Evolutionary conservation across 2,888 invertebrate species (phyloP), one percentile per base, ranked within the genome.

Genomic region (Nineta flava): DNA sequence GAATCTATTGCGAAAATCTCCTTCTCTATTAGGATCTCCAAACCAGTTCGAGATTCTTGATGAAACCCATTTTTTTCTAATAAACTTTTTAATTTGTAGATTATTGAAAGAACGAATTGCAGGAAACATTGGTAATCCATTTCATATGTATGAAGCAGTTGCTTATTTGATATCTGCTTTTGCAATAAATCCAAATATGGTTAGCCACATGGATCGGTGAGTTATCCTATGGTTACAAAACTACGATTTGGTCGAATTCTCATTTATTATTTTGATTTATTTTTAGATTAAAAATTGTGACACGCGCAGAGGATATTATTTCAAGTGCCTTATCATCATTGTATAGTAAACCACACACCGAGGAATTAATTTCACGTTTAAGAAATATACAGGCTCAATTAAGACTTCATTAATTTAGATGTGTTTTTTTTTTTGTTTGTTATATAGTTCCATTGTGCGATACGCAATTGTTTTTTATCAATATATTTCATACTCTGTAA

Each of bases 91-190:
- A 42, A 52, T 52, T 55, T 56, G n/a, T 50, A 57, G 58, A 49
- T 51, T 56, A 13, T 53, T 81, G 61, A 84, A 87, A 69, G 90
- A 92, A 65, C 79, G 85, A 49, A 81, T 83, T 58, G 94, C 93
- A 92, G 76, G 85, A 52, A 79, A 81, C 16, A 80, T 84, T 65
- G 85, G 87, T 49, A 82, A 87, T 62, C 90, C 92, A 65, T 81
- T 83, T 62, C 91, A 93, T 71, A 73, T 91, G 55, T 80, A 90
- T 55, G 77, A 80, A 63, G 85, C 82, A 4, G 79, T 87, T 19
- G 80, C 81, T 51, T 73, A 77, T 56, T 70, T 93, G 57, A 77
- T 91, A 53, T 76, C 77, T 54, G 71, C 75, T 45, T 79, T 88
- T 57, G 75, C 82, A 46, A 74, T 76, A 50, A 76, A 74, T 58